Evolutionary conservation across 2,113 vertebrate genomes (phyloP).

Genomic region (Myotis lucifugus): DNA sequence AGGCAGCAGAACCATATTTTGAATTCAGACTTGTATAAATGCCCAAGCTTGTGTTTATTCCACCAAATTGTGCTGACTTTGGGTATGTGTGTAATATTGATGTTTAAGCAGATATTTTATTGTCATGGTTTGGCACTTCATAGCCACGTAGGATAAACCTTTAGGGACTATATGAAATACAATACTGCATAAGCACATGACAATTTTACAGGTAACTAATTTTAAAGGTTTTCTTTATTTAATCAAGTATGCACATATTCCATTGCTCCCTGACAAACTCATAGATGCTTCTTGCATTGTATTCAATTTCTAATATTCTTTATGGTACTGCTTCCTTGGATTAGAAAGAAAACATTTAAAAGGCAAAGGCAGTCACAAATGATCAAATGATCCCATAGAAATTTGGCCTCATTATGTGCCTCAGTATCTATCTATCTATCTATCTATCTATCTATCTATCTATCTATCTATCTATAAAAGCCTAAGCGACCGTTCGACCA

Average conservation of each 20-base stretch:
- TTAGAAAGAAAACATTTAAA: conserved; percentile 1
- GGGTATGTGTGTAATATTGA: neutral
- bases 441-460: too few species aligned
- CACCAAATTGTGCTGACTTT: neutral
- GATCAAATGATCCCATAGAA: neutral
- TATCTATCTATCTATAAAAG: too few species aligned
- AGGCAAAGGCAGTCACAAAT: neutral
- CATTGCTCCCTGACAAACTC: neutral
- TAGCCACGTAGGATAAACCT: neutral
- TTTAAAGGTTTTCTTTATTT: neutral
- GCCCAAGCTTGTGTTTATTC: neutral
- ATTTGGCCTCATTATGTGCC: neutral
- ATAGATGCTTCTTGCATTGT: neutral
- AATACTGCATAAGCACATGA: neutral
- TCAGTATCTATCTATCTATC: neutral
- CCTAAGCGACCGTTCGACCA: too few species aligned
- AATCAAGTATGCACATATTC: neutral
- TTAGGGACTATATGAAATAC: neutral
- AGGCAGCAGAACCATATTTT: neutral
- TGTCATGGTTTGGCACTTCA: neutral
- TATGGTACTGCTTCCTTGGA: neutral
- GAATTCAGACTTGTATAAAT: neutral
- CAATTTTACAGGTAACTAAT: neutral
- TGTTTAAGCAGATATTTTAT: neutral
- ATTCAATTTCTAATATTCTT: neutral